A percentile compares a stretch with the other conserved stretches of the same genome.
phyloP scores from a whole-genome alignment of 2,888 invertebrate species.

The Dasypogon diadema region DNA sequence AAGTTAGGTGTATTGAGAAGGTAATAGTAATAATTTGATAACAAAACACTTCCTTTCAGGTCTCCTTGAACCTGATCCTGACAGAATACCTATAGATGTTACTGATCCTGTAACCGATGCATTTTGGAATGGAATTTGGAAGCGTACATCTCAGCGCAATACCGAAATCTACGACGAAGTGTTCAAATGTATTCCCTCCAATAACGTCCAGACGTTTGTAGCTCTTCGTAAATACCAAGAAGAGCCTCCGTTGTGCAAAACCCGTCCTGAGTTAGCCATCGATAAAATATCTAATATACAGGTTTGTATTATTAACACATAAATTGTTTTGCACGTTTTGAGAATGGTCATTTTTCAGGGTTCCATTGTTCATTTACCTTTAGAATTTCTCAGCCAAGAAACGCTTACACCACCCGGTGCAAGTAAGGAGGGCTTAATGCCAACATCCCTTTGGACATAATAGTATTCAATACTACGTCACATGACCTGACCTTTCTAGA shows the following conservation, averaged over 20 bases:
- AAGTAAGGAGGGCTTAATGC: slow-evolving; percentile 93
- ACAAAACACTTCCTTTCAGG: no score
- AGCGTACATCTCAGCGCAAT: slow-evolving; percentile 82
- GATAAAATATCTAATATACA: slow-evolving; percentile 80
- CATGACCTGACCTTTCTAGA: no score
- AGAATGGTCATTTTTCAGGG: no score
- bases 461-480: slow-evolving; percentile 40
- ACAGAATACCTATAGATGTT: slow-evolving; percentile 71
- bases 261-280: slow-evolving; percentile 79
- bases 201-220: slow-evolving; percentile 82
- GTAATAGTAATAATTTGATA: no score
- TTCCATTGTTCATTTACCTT: slow-evolving; percentile 87
- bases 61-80: slow-evolving; percentile 69
- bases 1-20: no score
- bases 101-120: slow-evolving; percentile 83
- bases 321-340: no score
- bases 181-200: slow-evolving; percentile 91
- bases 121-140: slow-evolving; percentile 90
- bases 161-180: slow-evolving; percentile 93
- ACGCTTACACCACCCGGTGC: slow-evolving; percentile 84
- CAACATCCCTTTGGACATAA: slow-evolving; percentile 91
- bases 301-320: slow-evolving; percentile 66
- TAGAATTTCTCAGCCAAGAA: slow-evolving; percentile 90
- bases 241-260: slow-evolving; percentile 78
- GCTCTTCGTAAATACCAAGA: slow-evolving; percentile 83